Evolutionary conservation across 2,888 invertebrate genomes (phyloP), one percentile per base, ranked within the genome.

Genomic region (Trisateles emortualis): DNA sequence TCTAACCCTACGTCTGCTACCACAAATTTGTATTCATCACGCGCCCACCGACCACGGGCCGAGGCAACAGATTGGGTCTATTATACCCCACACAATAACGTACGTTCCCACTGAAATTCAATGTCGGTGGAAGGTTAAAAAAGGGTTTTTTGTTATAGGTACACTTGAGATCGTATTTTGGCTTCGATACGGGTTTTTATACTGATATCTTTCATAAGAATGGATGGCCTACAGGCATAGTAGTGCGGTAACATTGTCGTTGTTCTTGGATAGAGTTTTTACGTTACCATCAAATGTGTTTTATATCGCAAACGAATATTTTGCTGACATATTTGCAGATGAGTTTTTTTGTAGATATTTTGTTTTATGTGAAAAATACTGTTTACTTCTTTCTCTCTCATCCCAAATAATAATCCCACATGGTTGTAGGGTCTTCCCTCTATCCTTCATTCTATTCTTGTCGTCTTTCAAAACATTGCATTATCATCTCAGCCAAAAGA

Each of bases 41-140:
- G 58, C 59, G 64, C 46, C 32, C 43, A 49, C 39, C 59, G 59
- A 56, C 62, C 72, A 64, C 46, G 52, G 59, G 40, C 59, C 47
- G 44, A 48, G 64, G 61, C 58, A 70, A 68, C 74, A 74, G 74
- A 74, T 74, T 74, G 74, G 74, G 61, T 68, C 70, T 68, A 74
- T 74, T 74, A 74, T 74, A 52, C 52, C 59, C 57, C 63, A 51
- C 68, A 74, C 74, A 78, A 78, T 76, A 68, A 71, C 59, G 44
- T 44, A 60, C 67, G 68, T 74, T 78, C 67, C 70, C 69, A 52
- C 65, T 66, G 64, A 75, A 78, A 78, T 75, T 78, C 78, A 72
- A 77, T 77, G 77, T 68, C 62, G 65, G 52, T 17, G 52, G 59
- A 62, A 61, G 70, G 73, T 70, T 70, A 50, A 65, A 74, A 68